Evolutionary conservation across 2,797 vertebrate species (phyloP), one percentile per base, ranked within the genome.

Genomic region (Pangasius mekongensis): DNA sequence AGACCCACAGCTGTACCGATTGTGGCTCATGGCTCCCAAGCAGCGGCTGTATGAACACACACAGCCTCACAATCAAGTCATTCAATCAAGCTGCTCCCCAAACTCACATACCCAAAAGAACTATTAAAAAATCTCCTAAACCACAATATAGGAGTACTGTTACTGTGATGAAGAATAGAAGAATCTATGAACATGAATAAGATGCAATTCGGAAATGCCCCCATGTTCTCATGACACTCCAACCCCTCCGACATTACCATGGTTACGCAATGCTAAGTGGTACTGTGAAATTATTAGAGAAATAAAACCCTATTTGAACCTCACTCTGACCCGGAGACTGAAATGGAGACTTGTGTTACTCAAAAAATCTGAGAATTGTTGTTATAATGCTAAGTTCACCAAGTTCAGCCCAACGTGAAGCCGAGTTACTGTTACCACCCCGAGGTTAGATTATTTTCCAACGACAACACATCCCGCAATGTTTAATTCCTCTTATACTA

Each of bases 1-100:
- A 99, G 71, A 99, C 98, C 98, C 99, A 99, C 89, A 99, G 97
- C 95, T 99, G 99, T 83, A 98, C 97, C 0, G 97, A 97, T 0
- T 96, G 92, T 0, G 95, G 94, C 30, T 97, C 95, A 0, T 94
- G 96, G 89, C 95, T 96, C 82, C 96, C 98, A 1, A 94, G 85
- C 85, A 96, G 93, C 86, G 86, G 96, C 99, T 99, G 95, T 2
- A 91, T 73, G 87, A 78, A 62, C 24, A 91, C 60, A 91, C 43
- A 58, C 2, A 16, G 18, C 9, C 36, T 43, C 18, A 39, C 36
- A 27, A 56, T 10, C 54, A 81, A 71, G 71, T 52, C 83, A 85
- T 54, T 60, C 0, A 67, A 43, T 84, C 58, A 47, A 43, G 10
- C 62, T 62, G 2, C 9, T 30, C 18, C 36, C 11, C 11, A 49